Conservation (phyloP, 1,140 invertebrate species). For the Macrocentrus cingulum region DNA sequence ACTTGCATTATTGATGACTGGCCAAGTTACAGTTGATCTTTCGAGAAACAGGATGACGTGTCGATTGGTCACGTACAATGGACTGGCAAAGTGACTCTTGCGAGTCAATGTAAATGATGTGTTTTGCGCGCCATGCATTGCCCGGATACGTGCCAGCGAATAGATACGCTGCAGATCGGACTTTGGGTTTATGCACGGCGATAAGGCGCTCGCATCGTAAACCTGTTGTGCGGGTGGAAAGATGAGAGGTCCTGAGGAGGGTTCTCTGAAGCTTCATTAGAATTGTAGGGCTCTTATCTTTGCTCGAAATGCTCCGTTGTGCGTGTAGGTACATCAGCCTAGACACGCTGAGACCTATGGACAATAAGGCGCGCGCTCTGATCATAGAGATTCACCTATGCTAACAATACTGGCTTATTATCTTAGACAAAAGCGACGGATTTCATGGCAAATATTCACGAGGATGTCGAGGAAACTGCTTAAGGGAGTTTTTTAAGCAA, state of each 20-base stretch:
- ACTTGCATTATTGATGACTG: too few relatives aligned
- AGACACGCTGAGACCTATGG: constrained; percentile 32
- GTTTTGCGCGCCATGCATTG: neutral
- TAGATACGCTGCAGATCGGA: constrained; percentile 7
- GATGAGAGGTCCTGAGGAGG: constrained; percentile 6
- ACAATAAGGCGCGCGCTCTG: constrained; percentile 49
- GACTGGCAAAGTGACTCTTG: neutral
- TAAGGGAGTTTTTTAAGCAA: too few relatives aligned
- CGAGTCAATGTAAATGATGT: neutral
- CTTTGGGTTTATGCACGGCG: constrained; percentile 15
- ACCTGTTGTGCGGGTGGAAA: too few relatives aligned
- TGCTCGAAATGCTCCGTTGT: constrained; percentile 31
- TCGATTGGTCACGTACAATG: constrained; percentile 5
- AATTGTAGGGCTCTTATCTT: constrained; percentile 40
- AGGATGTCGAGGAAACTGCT: neutral
- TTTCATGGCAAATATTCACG: constrained; percentile 1
- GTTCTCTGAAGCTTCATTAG: constrained; percentile 26
- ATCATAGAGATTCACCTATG: constrained; percentile 39
- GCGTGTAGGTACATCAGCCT: constrained; percentile 18
- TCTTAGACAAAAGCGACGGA: constrained; percentile 47
- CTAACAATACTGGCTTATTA: constrained; percentile 54
- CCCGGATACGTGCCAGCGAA: constrained; percentile 15
- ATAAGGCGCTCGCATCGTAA: constrained; percentile 28
- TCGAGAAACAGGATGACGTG: neutral
- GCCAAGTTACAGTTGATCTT: too few relatives aligned